Percentiles rank a stretch among this genome's conserved stretches.
Conservation (phyloP, 2,113 vertebrate species). For the Barbus barbus region DNA sequence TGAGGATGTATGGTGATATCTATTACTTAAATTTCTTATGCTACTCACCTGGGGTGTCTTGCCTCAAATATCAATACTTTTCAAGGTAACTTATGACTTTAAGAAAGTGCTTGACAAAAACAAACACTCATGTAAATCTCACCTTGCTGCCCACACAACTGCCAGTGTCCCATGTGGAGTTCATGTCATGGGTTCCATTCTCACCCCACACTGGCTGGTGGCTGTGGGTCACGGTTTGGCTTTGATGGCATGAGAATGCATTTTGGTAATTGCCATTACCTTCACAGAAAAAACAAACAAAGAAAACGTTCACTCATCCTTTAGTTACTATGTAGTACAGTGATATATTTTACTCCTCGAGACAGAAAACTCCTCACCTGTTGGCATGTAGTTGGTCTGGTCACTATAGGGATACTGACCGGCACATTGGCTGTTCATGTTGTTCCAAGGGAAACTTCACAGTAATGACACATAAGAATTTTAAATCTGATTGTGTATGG, state of each 20-base stretch:
- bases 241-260: conserved; percentile 65
- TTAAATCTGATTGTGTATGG: not conserved
- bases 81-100: not conserved
- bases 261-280: conserved; percentile 70
- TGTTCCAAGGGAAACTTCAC: conserved; percentile 73
- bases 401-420: conserved; percentile 68
- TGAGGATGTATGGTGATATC: too few relatives aligned
- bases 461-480: not conserved
- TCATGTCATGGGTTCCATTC: conserved; percentile 67
- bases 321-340: not conserved
- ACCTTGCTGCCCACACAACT: conserved; percentile 78
- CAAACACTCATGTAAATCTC: not conserved
- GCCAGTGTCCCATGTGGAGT: conserved; percentile 72
- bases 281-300: conserved; percentile 39
- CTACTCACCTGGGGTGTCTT: too few relatives aligned
- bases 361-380: conserved; percentile 54
- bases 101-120: not conserved
- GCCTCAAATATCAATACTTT: not conserved
- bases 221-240: conserved; percentile 58
- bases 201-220: conserved; percentile 72
- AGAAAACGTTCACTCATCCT: not conserved
- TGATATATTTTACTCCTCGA: not conserved
- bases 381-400: conserved; percentile 63
- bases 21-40: too few relatives aligned
- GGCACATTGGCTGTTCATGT: conserved; percentile 67